Conservation (phyloP, 2,797 vertebrate genomes). For the Carcharodon carcharias region DNA sequence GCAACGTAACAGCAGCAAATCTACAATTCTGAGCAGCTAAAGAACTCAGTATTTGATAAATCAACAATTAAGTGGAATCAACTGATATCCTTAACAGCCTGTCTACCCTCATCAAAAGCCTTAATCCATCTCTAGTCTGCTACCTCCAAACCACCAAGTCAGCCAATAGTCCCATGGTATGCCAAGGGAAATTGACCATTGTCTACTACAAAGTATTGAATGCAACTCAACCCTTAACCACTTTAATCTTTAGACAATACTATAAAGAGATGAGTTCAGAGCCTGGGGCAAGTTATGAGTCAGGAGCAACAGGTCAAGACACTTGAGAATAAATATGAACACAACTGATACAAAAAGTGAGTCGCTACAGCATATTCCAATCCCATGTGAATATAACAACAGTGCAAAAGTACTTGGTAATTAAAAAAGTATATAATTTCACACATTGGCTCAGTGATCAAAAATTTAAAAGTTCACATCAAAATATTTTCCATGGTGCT, state of each 20-base stretch:
- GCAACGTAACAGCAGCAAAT: not conserved
- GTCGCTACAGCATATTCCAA: not conserved
- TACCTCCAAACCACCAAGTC: not conserved
- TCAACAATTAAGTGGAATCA: not conserved
- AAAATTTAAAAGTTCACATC: not conserved
- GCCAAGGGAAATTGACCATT: not conserved
- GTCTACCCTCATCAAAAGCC: not conserved
- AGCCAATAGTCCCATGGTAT: not conserved
- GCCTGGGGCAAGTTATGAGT: not conserved
- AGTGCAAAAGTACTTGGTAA: not conserved
- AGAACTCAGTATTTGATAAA: not conserved
- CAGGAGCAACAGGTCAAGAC: not conserved
- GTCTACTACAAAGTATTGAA: not conserved
- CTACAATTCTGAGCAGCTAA: not conserved
- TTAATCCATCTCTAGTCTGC: not conserved
- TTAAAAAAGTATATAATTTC: not conserved
- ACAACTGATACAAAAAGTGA: not conserved
- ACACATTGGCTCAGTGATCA: not conserved
- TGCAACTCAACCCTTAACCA: not conserved
- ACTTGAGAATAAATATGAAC: not conserved
- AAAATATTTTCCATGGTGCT: constrained; percentile 11
- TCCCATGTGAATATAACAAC: not conserved
- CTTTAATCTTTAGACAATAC: not conserved
- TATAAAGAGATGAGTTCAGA: not conserved
- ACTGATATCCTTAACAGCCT: not conserved